A percentile compares a stretch with the other conserved stretches of the same genome.
Conservation (phyloP, 2,888 invertebrate genomes). For the Drosophila silvestris region DNA sequence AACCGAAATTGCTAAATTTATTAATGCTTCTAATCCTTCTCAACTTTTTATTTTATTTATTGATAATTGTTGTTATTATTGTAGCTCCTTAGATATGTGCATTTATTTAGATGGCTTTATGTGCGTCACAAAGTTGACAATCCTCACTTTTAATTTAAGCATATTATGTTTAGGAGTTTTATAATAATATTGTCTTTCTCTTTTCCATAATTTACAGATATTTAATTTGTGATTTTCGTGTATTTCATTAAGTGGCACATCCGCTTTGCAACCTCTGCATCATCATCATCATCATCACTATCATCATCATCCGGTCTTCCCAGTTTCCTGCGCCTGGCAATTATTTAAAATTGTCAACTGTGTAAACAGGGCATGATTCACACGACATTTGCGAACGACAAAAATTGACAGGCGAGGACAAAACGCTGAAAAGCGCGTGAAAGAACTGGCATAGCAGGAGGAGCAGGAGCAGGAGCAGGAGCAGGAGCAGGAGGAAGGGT, state of each 20-base stretch:
- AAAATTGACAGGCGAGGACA: slow-evolving; percentile 52
- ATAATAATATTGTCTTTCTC: background rate
- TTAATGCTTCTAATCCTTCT: background rate
- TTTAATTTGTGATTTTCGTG: background rate
- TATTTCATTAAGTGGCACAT: slow-evolving; percentile 19
- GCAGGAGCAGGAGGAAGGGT: background rate
- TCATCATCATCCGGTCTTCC: background rate
- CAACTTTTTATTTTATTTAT: background rate
- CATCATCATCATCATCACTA: background rate
- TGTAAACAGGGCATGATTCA: slow-evolving; percentile 60
- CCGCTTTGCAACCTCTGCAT: background rate
- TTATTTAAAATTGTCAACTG: slow-evolving; percentile 71
- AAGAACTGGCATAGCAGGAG: background rate
- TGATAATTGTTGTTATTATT: background rate
- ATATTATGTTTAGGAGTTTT: background rate
- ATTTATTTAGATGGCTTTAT: background rate
- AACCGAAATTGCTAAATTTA: fast-evolving
- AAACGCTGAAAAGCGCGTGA: slow-evolving; percentile 9
- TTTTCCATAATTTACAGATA: background rate
- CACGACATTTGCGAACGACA: slow-evolving; percentile 49
- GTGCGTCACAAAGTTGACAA: background rate
- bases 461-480: background rate
- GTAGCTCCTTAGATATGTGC: background rate
- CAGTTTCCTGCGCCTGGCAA: slow-evolving; percentile 38
- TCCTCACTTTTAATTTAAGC: background rate